Percentiles rank a stretch among this genome's conserved stretches.
Conservation (phyloP, 2,888 invertebrate genomes). For the Drosophila affinis region DNA sequence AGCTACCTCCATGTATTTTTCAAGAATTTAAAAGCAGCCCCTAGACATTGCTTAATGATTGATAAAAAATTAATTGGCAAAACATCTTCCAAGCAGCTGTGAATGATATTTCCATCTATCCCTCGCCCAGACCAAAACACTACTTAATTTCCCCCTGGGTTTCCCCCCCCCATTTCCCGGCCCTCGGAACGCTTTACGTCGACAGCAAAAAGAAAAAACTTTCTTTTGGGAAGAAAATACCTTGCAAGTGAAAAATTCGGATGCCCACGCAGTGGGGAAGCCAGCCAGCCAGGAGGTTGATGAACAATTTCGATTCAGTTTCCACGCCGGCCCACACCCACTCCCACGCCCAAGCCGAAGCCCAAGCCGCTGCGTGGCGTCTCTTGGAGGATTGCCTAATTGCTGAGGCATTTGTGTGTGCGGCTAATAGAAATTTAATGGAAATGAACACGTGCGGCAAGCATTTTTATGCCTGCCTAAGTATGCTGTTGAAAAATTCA, state of each 20-base stretch:
- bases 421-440: constrained; percentile 72
- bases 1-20: too few relatives aligned
- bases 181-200: constrained; percentile 23
- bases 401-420: constrained; percentile 48
- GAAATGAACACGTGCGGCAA: constrained; percentile 64
- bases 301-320: constrained; percentile 28
- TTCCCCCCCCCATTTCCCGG: not conserved
- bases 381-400: constrained; percentile 54
- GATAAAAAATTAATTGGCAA: too few relatives aligned
- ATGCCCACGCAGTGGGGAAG: constrained; percentile 12
- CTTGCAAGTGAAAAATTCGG: constrained; percentile 55
- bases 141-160: constrained; percentile 19
- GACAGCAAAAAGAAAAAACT: constrained; percentile 47
- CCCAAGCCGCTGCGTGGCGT: not conserved
- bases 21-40: too few relatives aligned
- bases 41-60: too few relatives aligned
- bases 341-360: not conserved
- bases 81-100: not conserved
- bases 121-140: constrained; percentile 9
- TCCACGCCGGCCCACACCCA: not conserved
- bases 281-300: constrained; percentile 9
- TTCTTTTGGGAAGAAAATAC: constrained; percentile 43
- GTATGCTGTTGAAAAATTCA: constrained; percentile 53
- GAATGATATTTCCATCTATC: constrained; percentile 11
- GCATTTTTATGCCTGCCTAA: constrained; percentile 39